Conservation (phyloP, 2,797 vertebrate genomes). For the Lindbergichthys nudifrons region DNA sequence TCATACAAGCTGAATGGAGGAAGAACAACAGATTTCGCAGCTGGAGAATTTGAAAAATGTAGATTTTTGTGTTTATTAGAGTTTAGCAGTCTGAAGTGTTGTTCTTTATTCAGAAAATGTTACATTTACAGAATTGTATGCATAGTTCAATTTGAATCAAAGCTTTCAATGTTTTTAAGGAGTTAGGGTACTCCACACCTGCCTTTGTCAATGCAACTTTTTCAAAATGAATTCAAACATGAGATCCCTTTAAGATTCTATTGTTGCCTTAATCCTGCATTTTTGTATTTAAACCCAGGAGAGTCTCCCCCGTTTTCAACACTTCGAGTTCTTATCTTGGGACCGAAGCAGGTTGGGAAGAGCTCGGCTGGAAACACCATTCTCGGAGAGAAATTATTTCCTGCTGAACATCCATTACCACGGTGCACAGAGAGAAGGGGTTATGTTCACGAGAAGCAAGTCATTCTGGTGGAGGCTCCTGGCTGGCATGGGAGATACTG, state of each 20-base stretch:
- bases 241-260: background rate
- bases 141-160: background rate
- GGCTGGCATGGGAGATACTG: conserved; percentile 75
- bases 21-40: too few relatives aligned
- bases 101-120: too few relatives aligned
- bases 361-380: conserved; percentile 69
- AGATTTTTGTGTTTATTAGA: too few relatives aligned
- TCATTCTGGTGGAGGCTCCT: conserved; percentile 71
- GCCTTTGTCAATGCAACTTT: background rate
- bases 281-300: conserved; percentile 25
- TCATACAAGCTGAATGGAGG: too few relatives aligned
- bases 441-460: conserved; percentile 30
- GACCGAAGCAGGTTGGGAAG: conserved; percentile 75
- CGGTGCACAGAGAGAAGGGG: conserved; percentile 51
- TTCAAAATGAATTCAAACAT: background rate
- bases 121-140: too few relatives aligned
- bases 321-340: conserved; percentile 68
- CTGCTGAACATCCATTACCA: conserved; percentile 28
- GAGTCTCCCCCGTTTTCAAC: conserved; percentile 23
- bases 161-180: background rate
- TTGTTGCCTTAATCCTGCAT: background rate
- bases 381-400: conserved; percentile 48
- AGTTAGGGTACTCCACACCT: background rate
- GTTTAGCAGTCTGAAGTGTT: too few relatives aligned
- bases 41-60: too few relatives aligned